These are phyloP conservation scores for Malachius bipustulatus DNA, from an alignment of 2,888 invertebrate genomes.

Conservation along the genomic window DNA sequence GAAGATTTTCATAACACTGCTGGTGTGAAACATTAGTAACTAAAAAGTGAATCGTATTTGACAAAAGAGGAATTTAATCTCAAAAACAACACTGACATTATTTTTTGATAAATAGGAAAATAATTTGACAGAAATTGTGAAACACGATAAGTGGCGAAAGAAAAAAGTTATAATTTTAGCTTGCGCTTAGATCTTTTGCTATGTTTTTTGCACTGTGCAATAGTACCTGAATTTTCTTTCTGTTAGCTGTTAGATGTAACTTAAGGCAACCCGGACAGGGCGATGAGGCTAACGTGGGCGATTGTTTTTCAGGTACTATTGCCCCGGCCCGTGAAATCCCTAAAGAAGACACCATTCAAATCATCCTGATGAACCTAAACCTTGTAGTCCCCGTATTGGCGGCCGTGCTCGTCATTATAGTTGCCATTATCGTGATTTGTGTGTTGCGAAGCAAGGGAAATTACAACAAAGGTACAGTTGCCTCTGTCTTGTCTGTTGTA, in stretches of 20 bases:
- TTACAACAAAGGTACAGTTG: slow-evolving; percentile 64
- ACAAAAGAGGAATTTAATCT: too few relatives aligned
- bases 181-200: too few relatives aligned
- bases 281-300: slow-evolving; percentile 11
- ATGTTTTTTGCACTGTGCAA: slow-evolving; percentile 31
- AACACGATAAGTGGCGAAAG: too few relatives aligned
- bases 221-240: slow-evolving; percentile 36
- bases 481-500: slow-evolving; percentile 36
- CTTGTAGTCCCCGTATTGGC: slow-evolving; percentile 89
- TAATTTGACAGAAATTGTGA: too few relatives aligned
- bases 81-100: too few relatives aligned
- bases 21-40: too few relatives aligned
- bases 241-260: slow-evolving; percentile 6
- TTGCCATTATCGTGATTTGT: slow-evolving; percentile 87
- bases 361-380: slow-evolving; percentile 81
- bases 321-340: slow-evolving; percentile 80
- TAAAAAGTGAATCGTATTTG: too few relatives aligned
- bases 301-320: slow-evolving; percentile 82
- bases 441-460: slow-evolving; percentile 76
- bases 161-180: too few relatives aligned
- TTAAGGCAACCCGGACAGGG: slow-evolving; percentile 12
- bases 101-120: too few relatives aligned
- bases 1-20: too few relatives aligned
- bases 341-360: slow-evolving; percentile 75
- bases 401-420: slow-evolving; percentile 82